A percentile compares a stretch with the other conserved stretches of the same genome.
Conservation (phyloP, 2,888 invertebrate species). For the Ecliptopera silaceata region DNA sequence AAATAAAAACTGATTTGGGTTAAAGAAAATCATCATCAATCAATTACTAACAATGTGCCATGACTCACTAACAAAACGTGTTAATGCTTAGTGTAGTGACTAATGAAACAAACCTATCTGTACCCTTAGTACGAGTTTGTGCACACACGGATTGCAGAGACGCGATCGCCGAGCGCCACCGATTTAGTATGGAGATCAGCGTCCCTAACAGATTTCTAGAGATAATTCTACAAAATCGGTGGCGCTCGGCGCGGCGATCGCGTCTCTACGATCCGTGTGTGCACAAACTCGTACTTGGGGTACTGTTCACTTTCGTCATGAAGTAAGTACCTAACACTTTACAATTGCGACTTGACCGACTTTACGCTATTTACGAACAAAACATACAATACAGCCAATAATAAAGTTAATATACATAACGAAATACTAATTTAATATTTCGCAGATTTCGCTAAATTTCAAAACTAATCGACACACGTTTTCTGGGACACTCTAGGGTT, state of each 20-base stretch:
- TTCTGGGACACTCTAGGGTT: conserved; percentile 62
- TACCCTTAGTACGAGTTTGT: too few species aligned
- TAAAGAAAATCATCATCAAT: conserved; percentile 21
- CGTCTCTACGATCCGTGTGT: too few species aligned
- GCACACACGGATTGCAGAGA: too few species aligned
- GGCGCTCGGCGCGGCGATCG: too few species aligned
- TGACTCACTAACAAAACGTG: conserved; percentile 24
- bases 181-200: too few species aligned
- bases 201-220: too few species aligned
- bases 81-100: too few species aligned
- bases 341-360: conserved; percentile 55
- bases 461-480: conserved; percentile 72
- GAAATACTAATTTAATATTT: conserved; percentile 74
- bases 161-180: too few species aligned
- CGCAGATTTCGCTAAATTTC: conserved; percentile 74
- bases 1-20: conserved; percentile 9
- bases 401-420: conserved; percentile 45
- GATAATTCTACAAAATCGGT: too few species aligned
- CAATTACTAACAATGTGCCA: conserved; percentile 2
- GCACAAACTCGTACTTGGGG: too few species aligned
- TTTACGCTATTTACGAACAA: conserved; percentile 63
- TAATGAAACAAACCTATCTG: conserved; percentile 38
- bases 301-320: conserved; percentile 56
- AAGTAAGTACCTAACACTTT: conserved; percentile 8
- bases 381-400: conserved; percentile 61